Evolutionary conservation across 2,113 vertebrate genomes (phyloP), one percentile per base, ranked within the genome.

Genomic region (Cyanoramphus novaezelandiae): DNA sequence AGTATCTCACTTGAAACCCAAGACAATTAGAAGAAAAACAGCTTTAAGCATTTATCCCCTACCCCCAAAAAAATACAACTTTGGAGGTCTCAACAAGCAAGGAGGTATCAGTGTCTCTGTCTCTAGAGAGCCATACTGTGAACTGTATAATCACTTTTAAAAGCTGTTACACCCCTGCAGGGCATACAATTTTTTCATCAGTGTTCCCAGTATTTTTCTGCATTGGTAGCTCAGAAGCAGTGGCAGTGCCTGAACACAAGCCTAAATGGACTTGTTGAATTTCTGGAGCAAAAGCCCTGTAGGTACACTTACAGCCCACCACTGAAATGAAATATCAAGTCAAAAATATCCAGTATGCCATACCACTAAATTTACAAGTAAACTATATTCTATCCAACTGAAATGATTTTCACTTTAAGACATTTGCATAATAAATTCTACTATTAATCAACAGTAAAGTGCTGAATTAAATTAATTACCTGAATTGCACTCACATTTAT

Each of bases 381-480:
- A 97, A 95, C 62, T 91, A 52, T 91, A 94, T 95, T 94, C 64
- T 90, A 95, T 46, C 88, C 90, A 94, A 95, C 76, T 95, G 92
- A 96, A 90, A 83, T 82, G 13, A 97, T 93, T 84, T 98, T 98
- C 95, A 98, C 93, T 97, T 98, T 98, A 99, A 98, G 98, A 99
- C 98, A 99, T 98, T 93, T 98, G 97, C 97, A 98, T 98, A 98
- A 98, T 98, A 99, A 98, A 98, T 98, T 97, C 98, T 98, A 98
- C 98, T 98, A 97, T 97, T 98, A 96, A 97, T 98, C 97, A 98
- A 98, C 94, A 98, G 98, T 99, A 99, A 99, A 99, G 99, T 99
- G 99, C 99, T 99, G 98, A 98, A 98, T 98, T 98, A 98, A 97
- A 98, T 98, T 97, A 98, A 98, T 98, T 98, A 98, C 98, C 99